Conservation (phyloP, 92 coral and sea anemone species). For the Porites rus region DNA sequence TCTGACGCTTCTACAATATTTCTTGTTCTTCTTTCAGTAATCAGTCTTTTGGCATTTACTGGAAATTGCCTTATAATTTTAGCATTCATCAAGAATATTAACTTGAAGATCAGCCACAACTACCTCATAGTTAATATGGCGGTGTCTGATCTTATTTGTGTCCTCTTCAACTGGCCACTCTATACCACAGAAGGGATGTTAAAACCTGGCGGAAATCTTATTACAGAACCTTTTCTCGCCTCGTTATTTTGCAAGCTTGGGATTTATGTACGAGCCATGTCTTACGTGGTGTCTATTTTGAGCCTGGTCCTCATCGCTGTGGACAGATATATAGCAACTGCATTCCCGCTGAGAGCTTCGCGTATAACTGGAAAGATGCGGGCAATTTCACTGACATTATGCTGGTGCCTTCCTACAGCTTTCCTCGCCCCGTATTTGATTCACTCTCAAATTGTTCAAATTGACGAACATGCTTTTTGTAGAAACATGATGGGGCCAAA, state of each 20-base stretch:
- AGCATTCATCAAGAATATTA: slow-evolving; percentile 5
- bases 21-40: not conserved
- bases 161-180: slow-evolving; percentile 7
- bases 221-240: slow-evolving; percentile 1
- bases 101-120: slow-evolving; percentile 16
- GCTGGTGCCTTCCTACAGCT: slow-evolving; percentile 1
- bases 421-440: not conserved
- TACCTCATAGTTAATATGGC: slow-evolving; percentile 30
- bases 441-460: not conserved
- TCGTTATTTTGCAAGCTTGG: slow-evolving; percentile 16
- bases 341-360: not conserved
- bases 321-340: slow-evolving; percentile 23
- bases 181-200: slow-evolving; percentile 22
- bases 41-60: not conserved
- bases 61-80: slow-evolving; percentile 9
- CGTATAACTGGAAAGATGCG: slow-evolving; percentile 3
- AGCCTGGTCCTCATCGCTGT: slow-evolving; percentile 10
- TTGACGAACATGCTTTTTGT: not conserved
- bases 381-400: not conserved
- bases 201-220: not conserved
- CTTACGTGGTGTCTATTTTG: slow-evolving; percentile 21
- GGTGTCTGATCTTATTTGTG: not conserved
- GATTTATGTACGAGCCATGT: not conserved
- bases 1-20: not conserved
- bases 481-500: not conserved